Evolutionary conservation across 2,888 invertebrate genomes (phyloP), one percentile per base, ranked within the genome.

Genomic region (Epinotia demarniana): DNA sequence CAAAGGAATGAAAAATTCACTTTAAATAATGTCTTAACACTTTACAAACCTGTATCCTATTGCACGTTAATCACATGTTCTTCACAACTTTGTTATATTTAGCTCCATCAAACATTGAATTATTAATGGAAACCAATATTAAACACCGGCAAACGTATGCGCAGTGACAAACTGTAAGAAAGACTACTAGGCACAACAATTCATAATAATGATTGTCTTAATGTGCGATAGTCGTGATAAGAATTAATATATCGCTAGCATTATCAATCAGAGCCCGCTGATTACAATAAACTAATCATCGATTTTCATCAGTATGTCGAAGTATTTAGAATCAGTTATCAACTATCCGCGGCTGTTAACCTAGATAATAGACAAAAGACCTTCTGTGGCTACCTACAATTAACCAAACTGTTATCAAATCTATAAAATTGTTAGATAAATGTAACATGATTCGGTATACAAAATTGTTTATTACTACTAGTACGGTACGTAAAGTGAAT

Each of bases 211-310:
- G 78, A 77, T 79, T 76, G 75, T 77, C 79, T 80, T 79, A 79
- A 80, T 81, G 80, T 79, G 46, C 63, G 81, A 81, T 82, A 83
- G 76, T 64, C 75, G 75, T 76, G 84, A 84, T 84, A 84, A 83
- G 80, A 72, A 79, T 78, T 78, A 81, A 79, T 81, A 81, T 80
- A 77, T 75, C 77, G 77, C 63, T 55, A 19, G n/a, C 57, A 75
- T 77, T 81, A 80, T 80, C 80, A 80, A 79, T 80, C 78, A 78
- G 73, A 74, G 77, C 55, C 69, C 43, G 72, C 75, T 78, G 80
- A 81, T 80, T 79, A 79, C 67, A 77, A 77, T 76, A 79, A 70
- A 74, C 66, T 75, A 75, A 75, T 75, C 75, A 72, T 67, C 72
- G 67, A 72, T 67, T 66, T 67, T 72, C 71, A 72, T 67, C 67